Conservation (phyloP, 2,888 invertebrate genomes). For the Dryadula phaetusa region DNA sequence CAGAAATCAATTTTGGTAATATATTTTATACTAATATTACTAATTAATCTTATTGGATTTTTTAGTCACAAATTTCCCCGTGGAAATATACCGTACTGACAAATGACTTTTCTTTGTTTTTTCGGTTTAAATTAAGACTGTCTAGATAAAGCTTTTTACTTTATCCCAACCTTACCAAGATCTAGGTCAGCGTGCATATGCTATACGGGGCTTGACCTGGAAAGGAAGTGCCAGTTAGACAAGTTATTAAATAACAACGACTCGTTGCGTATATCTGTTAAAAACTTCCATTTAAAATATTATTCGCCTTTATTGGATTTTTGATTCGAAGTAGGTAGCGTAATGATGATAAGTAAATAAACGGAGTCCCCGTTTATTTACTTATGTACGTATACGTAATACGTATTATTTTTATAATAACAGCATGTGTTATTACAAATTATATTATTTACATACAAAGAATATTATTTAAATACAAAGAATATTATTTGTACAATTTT, state of each 20-base stretch:
- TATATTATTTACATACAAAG: too few species aligned
- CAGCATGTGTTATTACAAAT: too few species aligned
- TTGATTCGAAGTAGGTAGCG: too few species aligned
- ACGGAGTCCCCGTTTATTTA: too few species aligned
- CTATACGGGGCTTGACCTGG: constrained; percentile 13
- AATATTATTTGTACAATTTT: too few species aligned
- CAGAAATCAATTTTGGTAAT: too few species aligned
- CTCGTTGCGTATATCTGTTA: background rate
- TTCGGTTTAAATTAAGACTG: constrained; percentile 8
- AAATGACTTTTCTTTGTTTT: background rate
- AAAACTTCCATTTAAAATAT: background rate
- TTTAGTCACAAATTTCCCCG: background rate
- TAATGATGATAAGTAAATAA: too few species aligned
- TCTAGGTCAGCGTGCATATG: constrained; percentile 18
- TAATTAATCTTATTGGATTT: background rate
- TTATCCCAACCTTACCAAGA: constrained; percentile 10
- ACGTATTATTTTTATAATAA: too few species aligned
- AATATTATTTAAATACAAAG: too few species aligned
- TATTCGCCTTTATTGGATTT: too few species aligned
- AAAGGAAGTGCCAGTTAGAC: constrained; percentile 15
- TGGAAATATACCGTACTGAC: background rate
- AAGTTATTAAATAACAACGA: constrained; percentile 16
- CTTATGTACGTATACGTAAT: too few species aligned
- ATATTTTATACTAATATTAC: too few species aligned
- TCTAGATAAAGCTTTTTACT: background rate